These are phyloP conservation scores for Acanthurus tractus DNA, from an alignment of 2,797 vertebrate species.

Conservation along the genomic window DNA sequence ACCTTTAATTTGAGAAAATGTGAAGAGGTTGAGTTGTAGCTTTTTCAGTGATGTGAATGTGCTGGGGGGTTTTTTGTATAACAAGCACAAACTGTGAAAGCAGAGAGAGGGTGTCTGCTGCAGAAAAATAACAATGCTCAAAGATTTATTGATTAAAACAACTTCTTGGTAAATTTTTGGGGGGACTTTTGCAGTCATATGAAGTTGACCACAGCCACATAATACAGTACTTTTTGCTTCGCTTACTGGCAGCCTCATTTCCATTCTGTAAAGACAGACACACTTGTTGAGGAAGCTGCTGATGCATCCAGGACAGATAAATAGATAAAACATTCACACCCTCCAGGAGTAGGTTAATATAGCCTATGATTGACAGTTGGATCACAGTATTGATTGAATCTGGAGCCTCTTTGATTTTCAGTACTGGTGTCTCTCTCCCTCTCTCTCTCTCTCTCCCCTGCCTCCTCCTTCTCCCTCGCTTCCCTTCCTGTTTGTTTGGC, in stretches of 20 bases:
- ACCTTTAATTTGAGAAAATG: conserved; percentile 76
- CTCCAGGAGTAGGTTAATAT: conserved; percentile 60
- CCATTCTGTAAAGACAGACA: background rate
- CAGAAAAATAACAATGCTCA: conserved; percentile 19
- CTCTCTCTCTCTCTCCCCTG: conserved; percentile 5
- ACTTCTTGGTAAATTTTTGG: too few species aligned
- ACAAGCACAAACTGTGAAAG: conserved; percentile 19
- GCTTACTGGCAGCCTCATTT: conserved; percentile 20
- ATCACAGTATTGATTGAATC: conserved; percentile 78
- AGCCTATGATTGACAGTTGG: conserved; percentile 79
- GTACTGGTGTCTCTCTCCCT: conserved; percentile 1
- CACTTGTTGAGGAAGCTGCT: background rate
- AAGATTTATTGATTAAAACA: conserved; percentile 54
- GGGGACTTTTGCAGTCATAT: conserved; percentile 18
- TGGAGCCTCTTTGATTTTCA: conserved; percentile 57
- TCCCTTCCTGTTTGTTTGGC: conserved; percentile 76
- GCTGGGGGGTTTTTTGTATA: conserved; percentile 8
- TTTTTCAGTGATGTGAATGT: conserved; percentile 23
- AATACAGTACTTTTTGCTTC: conserved; percentile 1
- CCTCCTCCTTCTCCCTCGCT: conserved; percentile 29
- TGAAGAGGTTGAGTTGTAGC: conserved; percentile 42
- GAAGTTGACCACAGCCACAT: conserved; percentile 18
- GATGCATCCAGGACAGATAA: conserved; percentile 39
- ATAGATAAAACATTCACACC: conserved; percentile 36
- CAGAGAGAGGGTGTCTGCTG: background rate